A percentile compares a stretch with the other conserved stretches of the same genome.
phyloP scores from a whole-genome alignment of 2,797 vertebrate genomes.

The Semaprochilodus insignis region DNA sequence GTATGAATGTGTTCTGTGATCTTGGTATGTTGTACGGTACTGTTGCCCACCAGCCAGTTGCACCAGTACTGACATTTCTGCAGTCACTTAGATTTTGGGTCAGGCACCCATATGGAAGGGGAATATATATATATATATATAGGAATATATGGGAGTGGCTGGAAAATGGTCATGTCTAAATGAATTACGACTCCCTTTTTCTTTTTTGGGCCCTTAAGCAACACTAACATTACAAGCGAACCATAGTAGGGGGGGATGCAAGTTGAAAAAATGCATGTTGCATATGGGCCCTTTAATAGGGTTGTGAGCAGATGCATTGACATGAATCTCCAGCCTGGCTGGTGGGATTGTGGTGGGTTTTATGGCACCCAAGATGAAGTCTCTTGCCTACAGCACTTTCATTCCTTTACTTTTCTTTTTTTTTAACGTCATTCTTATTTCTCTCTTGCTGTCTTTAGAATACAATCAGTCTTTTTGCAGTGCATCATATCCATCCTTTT shows the following conservation, averaged over 20 bases:
- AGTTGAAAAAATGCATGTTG: no score
- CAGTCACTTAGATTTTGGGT: background rate
- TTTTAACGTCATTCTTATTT: background rate
- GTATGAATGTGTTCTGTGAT: background rate
- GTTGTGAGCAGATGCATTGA: background rate
- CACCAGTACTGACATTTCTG: background rate
- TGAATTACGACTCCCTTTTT: no score
- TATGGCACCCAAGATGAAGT: background rate
- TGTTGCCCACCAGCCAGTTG: background rate
- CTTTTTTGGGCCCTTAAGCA: no score
- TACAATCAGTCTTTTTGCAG: slow-evolving; percentile 30
- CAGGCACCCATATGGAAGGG: background rate
- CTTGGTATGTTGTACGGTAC: background rate
- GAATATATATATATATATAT: background rate
- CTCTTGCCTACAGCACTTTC: background rate
- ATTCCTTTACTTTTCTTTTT: background rate
- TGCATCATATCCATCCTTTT: slow-evolving; percentile 62
- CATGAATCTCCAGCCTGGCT: background rate
- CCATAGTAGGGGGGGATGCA: no score
- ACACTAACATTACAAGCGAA: no score
- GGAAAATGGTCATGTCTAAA: no score
- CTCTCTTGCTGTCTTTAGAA: background rate
- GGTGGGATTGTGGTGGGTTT: slow-evolving; percentile 5
- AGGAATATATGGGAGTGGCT: background rate
- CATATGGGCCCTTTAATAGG: background rate